A percentile compares a stretch with the other conserved stretches of the same genome.
Evolutionary conservation across 2,888 invertebrate genomes (phyloP).

Genomic region (Lumbricus terrestris): DNA sequence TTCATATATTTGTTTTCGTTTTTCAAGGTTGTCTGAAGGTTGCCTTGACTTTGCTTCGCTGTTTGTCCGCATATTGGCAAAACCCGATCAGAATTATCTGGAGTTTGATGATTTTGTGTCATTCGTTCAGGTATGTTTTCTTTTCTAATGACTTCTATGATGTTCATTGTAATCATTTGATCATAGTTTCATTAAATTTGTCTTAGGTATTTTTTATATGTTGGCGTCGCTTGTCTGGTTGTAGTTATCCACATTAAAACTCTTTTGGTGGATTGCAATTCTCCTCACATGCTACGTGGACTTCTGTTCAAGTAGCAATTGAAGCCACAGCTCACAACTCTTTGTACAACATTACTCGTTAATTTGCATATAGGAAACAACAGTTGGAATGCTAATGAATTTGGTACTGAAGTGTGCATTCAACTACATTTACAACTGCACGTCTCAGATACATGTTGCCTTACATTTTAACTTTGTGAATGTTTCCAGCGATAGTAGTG

Average conservation of each 20-base stretch:
- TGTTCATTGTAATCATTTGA: not conserved
- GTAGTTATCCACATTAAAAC: no score
- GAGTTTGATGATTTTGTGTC: slow-evolving; percentile 88
- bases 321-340: no score
- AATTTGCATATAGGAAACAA: not conserved
- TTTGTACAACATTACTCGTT: no score
- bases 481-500: not conserved
- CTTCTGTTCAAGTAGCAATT: not conserved
- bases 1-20: not conserved
- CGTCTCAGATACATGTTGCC: not conserved
- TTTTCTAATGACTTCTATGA: not conserved
- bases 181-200: no score
- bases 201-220: no score
- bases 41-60: slow-evolving; percentile 86
- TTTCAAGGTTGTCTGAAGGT: slow-evolving; percentile 71
- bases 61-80: slow-evolving; percentile 81
- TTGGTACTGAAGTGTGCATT: not conserved
- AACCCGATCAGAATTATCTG: slow-evolving; percentile 58
- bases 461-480: not conserved
- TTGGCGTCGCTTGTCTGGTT: no score
- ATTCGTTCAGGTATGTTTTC: slow-evolving; percentile 66
- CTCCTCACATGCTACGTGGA: not conserved
- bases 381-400: not conserved
- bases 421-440: not conserved
- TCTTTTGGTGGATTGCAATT: no score